Evolutionary conservation across 1,140 invertebrate genomes (phyloP).

Genomic region (Tenebrio molitor): DNA sequence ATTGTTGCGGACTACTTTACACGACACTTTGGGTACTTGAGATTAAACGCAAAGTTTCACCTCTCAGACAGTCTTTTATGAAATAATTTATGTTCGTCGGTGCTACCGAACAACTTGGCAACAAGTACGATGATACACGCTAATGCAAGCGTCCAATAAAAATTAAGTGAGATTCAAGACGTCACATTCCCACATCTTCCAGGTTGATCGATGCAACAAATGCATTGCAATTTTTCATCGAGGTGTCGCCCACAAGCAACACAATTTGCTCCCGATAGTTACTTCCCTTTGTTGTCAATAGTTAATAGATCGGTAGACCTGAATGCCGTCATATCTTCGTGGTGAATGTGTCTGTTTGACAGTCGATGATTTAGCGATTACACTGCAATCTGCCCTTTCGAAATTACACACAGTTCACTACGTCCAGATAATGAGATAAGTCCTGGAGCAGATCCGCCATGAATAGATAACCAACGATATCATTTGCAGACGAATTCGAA

Average conservation of each 20-base stretch:
- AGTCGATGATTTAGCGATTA: constrained; percentile 31
- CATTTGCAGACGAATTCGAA: not conserved
- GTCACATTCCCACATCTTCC: too few species aligned
- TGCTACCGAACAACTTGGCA: constrained; percentile 28
- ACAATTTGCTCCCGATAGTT: not conserved
- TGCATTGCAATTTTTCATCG: not conserved
- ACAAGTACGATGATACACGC: constrained; percentile 27
- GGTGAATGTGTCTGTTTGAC: constrained; percentile 28
- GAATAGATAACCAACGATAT: constrained; percentile 10
- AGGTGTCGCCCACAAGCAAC: not conserved
- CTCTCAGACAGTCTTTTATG: constrained; percentile 35
- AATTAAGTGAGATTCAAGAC: constrained; percentile 11
- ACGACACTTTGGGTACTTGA: constrained; percentile 30
- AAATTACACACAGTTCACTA: constrained; percentile 29
- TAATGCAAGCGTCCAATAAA: constrained; percentile 30
- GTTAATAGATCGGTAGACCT: constrained; percentile 18
- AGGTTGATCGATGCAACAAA: too few species aligned
- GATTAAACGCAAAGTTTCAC: constrained; percentile 34
- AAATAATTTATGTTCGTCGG: constrained; percentile 31
- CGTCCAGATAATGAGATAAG: constrained; percentile 30
- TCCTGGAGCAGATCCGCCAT: constrained; percentile 4
- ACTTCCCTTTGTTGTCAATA: constrained; percentile 3
- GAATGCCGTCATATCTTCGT: constrained; percentile 14
- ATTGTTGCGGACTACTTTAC: constrained; percentile 38
- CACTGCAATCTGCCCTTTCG: constrained; percentile 24